Evolutionary conservation across 2,888 invertebrate genomes (phyloP).

Genomic region (Lottia scabra): DNA sequence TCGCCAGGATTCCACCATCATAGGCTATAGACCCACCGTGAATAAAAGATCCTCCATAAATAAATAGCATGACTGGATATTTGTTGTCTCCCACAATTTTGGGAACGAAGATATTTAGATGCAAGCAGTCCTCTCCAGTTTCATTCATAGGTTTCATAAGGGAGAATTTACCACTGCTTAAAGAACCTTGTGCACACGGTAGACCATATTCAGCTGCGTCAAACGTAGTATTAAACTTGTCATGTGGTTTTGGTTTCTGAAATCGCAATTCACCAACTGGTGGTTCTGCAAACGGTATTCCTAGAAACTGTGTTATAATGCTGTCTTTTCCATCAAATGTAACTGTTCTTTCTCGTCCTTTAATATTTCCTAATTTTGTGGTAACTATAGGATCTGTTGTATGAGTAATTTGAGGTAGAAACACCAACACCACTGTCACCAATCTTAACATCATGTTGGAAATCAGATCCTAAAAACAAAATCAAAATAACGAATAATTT

Average conservation of each 20-base stretch:
- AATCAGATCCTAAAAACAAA: too few species aligned
- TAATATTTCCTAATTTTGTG: background rate
- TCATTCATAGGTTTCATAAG: constrained; percentile 19
- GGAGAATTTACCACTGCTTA: background rate
- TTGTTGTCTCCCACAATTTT: constrained; percentile 13
- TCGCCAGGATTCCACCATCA: constrained; percentile 40
- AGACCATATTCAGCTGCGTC: constrained; percentile 87
- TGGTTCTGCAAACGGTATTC: constrained; percentile 68
- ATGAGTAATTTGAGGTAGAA: too few species aligned
- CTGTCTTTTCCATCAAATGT: background rate
- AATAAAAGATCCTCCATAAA: constrained; percentile 48
- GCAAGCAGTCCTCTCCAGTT: constrained; percentile 46
- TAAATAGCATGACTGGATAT: constrained; percentile 46
- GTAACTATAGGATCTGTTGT: background rate
- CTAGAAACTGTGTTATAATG: constrained; percentile 13
- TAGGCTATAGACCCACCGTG: constrained; percentile 37
- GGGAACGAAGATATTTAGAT: constrained; percentile 44
- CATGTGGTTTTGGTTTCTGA: constrained; percentile 45
- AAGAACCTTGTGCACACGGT: constrained; percentile 79
- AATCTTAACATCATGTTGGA: too few species aligned
- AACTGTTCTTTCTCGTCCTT: background rate
- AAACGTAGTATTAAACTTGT: constrained; percentile 73
- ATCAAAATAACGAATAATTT: too few species aligned
- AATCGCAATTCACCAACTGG: constrained; percentile 74
- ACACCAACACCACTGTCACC: too few species aligned